Percentiles rank a stretch among this genome's conserved stretches.
Conservation (phyloP, 2,113 vertebrate species). For the Nothocercus nigrocapillus region DNA sequence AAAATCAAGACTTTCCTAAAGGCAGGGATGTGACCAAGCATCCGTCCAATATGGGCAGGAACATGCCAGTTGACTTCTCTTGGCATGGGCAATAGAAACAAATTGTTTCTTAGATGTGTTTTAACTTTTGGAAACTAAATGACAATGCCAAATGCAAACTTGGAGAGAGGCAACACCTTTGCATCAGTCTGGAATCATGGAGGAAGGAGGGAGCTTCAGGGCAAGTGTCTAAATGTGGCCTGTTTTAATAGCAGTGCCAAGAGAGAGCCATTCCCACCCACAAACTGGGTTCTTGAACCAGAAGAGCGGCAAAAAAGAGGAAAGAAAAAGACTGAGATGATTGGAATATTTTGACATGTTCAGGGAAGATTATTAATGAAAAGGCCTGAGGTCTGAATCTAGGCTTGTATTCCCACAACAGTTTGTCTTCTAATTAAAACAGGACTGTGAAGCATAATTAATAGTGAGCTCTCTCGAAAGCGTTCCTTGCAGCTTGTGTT, state of each 20-base stretch:
- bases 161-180: background rate
- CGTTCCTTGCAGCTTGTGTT: background rate
- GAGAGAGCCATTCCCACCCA: background rate
- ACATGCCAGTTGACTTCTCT: background rate
- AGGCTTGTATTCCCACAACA: constrained; percentile 63
- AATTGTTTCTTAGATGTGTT: background rate
- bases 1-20: background rate
- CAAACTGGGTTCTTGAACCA: background rate
- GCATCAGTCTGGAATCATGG: background rate
- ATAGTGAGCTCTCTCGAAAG: constrained; percentile 41
- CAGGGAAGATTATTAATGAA: constrained; percentile 24
- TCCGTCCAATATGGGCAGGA: rapidly evolving
- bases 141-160: background rate
- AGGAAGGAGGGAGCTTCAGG: background rate
- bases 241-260: background rate
- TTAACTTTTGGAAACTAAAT: background rate
- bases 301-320: background rate
- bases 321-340: background rate
- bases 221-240: background rate
- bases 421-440: constrained; percentile 72
- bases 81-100: rapidly evolving
- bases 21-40: background rate
- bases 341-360: constrained; percentile 20
- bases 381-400: constrained; percentile 56
- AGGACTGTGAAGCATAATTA: constrained; percentile 61